Percentiles rank a stretch among this genome's conserved stretches.
These are phyloP conservation scores for Malthinus seriepunctatus DNA, from an alignment of 2,888 invertebrate genomes.

Conservation along the genomic window DNA sequence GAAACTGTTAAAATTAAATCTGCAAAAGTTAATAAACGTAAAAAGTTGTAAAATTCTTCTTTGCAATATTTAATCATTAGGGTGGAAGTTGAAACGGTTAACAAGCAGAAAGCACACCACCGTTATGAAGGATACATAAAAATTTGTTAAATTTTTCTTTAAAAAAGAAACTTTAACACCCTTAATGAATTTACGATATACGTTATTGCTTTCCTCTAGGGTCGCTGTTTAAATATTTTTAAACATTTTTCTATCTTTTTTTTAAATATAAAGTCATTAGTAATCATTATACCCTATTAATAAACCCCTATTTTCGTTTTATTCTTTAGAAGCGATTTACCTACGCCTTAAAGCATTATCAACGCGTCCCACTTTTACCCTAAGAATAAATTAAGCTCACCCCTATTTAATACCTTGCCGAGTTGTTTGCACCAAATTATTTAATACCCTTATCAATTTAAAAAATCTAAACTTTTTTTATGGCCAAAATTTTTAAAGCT, in stretches of 20 bases:
- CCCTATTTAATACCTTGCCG: conserved; percentile 17
- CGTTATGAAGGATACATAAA: conserved; percentile 19
- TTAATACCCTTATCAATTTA: conserved; percentile 17
- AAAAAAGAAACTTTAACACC: not conserved
- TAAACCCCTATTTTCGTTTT: conserved; percentile 19
- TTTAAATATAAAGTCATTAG: conserved; percentile 18
- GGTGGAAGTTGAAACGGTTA: conserved; percentile 11
- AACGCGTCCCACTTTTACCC: conserved; percentile 17
- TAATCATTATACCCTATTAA: conserved; percentile 23
- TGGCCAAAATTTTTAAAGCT: too few species aligned
- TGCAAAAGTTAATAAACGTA: too few species aligned
- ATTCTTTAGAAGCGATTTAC: conserved; percentile 16
- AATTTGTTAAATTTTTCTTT: conserved; percentile 9
- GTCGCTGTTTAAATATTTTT: too few species aligned
- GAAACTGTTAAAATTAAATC: too few species aligned
- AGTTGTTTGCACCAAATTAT: conserved; percentile 14
- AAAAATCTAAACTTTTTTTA: not conserved
- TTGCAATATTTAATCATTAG: conserved; percentile 13
- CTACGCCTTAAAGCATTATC: conserved; percentile 18
- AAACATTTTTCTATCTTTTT: not conserved
- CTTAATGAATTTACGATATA: conserved; percentile 18
- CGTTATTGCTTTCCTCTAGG: conserved; percentile 8
- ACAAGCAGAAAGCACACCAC: conserved; percentile 11
- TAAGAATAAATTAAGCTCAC: conserved; percentile 24
- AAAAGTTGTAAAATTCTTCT: conserved; percentile 18